phyloP scores from a whole-genome alignment of 2,797 vertebrate species.

The Hylomyscus alleni region DNA sequence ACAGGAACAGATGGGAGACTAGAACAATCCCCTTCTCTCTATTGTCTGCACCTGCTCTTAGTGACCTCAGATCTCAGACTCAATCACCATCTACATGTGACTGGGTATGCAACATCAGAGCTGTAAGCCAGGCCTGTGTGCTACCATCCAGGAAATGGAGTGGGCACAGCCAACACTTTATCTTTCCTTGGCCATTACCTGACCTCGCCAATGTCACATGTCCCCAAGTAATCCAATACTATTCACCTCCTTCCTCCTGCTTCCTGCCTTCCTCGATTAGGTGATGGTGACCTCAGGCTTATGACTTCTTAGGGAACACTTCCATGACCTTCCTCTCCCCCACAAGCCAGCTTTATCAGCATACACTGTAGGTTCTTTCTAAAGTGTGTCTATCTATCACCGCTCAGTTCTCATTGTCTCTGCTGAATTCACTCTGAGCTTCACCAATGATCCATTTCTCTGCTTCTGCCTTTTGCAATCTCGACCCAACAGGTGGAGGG shows the following conservation, averaged over 20 bases:
- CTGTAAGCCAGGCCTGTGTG: neutral
- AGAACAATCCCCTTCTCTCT: neutral
- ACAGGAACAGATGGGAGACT: neutral
- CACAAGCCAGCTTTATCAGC: neutral
- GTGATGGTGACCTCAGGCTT: neutral
- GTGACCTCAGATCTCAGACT: neutral
- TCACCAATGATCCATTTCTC: neutral
- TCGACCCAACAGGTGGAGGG: neutral
- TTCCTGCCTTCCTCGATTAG: neutral
- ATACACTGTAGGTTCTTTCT: neutral
- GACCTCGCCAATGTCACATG: neutral
- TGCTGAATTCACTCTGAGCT: neutral
- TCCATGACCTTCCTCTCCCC: neutral
- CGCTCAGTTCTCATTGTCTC: neutral
- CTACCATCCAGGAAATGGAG: neutral
- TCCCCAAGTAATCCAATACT: neutral
- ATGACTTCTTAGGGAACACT: neutral
- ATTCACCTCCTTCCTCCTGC: neutral
- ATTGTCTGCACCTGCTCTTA: neutral
- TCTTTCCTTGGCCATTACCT: neutral
- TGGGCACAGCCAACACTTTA: neutral
- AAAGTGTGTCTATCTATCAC: neutral
- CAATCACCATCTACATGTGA: neutral
- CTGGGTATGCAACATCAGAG: rapidly evolving
- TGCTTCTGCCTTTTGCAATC: neutral